These are phyloP conservation scores for Cynocephalus volans DNA, from an alignment of 2,113 vertebrate genomes.

Conservation along the genomic window DNA sequence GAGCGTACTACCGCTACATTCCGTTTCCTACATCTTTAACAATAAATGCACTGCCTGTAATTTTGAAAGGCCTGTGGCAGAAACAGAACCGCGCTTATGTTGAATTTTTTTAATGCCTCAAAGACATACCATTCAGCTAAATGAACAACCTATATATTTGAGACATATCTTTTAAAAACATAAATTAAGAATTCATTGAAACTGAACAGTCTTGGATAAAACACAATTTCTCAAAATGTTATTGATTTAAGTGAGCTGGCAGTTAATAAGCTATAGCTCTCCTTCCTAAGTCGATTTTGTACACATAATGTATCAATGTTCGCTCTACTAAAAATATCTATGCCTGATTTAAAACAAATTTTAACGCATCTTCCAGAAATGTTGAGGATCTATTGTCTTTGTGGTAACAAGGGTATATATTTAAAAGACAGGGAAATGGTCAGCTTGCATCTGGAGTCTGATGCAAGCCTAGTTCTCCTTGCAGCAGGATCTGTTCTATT, in stretches of 20 bases:
- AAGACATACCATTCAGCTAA: conserved; percentile 7
- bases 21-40: not conserved
- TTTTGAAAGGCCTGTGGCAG: conserved; percentile 11
- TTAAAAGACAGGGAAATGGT: not conserved
- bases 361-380: not conserved
- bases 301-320: not conserved
- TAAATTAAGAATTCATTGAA: not conserved
- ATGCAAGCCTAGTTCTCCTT: not conserved
- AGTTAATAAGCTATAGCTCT: not conserved
- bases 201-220: not conserved
- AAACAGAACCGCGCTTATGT: not conserved
- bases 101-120: not conserved
- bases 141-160: not conserved
- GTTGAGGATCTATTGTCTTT: not conserved
- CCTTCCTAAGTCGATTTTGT: not conserved
- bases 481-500: not conserved
- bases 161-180: not conserved
- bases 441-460: not conserved
- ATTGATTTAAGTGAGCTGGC: not conserved
- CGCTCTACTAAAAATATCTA: not conserved
- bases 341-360: not conserved
- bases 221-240: not conserved
- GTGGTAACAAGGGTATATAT: not conserved
- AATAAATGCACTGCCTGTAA: not conserved
- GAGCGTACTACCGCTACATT: not conserved